Evolutionary conservation across 2,888 invertebrate genomes (phyloP).

Genomic region (Monoplex corrugatus): DNA sequence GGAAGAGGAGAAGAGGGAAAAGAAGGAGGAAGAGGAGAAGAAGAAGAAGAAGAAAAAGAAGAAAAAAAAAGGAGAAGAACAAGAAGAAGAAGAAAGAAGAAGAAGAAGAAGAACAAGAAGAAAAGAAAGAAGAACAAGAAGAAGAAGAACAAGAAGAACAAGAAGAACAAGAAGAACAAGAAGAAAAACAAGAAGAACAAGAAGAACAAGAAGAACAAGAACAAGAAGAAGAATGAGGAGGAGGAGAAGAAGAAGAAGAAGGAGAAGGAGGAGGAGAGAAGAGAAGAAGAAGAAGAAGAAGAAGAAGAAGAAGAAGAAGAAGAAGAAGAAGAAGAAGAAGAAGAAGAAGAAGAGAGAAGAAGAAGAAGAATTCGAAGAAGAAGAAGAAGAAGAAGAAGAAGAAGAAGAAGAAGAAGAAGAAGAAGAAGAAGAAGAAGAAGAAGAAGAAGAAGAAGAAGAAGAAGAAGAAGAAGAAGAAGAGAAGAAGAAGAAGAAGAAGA

Average conservation of each 20-base stretch:
- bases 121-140: background rate
- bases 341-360: too few relatives aligned
- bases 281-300: background rate
- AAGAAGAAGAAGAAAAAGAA: background rate
- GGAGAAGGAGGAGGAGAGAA: conserved; percentile 10
- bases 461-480: too few relatives aligned
- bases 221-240: background rate
- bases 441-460: too few relatives aligned
- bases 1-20: background rate
- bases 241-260: conserved; percentile 22
- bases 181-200: background rate
- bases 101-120: background rate
- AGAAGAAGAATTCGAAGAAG: too few relatives aligned
- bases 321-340: too few relatives aligned
- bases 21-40: background rate
- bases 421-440: too few relatives aligned
- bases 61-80: background rate
- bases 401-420: too few relatives aligned
- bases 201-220: background rate
- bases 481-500: too few relatives aligned
- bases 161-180: background rate
- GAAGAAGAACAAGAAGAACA: background rate
- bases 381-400: too few relatives aligned
- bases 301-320: too few relatives aligned
- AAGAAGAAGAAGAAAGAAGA: background rate